Evolutionary conservation across 2,113 vertebrate genomes (phyloP), one percentile per base, ranked within the genome.

Genomic region (Cervus canadensis): DNA sequence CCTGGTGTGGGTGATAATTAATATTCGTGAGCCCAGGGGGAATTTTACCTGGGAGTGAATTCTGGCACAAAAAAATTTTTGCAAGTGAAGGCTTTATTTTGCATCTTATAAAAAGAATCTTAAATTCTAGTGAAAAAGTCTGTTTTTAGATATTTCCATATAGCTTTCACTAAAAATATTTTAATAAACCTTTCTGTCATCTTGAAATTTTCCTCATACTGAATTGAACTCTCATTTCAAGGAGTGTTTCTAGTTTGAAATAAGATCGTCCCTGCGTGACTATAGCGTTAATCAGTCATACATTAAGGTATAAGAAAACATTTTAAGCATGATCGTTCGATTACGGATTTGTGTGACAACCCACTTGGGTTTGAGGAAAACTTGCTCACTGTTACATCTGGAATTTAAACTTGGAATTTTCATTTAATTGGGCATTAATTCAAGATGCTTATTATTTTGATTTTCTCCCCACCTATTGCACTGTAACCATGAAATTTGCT

Each of bases 341-440:
- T 56, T 56, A 54, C 3, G 60, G 87, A 94, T 96, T 89, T 90
- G 12, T 96, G 6, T 86, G 76, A 92, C 81, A 76, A 88, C 3
- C 48, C 43, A 84, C 71, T 57, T 86, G 79, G 74, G 62, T 62
- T 88, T 71, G 36, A 78, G 36, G n/a, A 76, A 90, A 79, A 76
- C 21, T 89, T 95, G 64, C 17, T 91, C 33, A 92, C 33, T 11
- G 26, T 67, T 87, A 57, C 5, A 79, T 87, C 33, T 93, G 86
- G 64, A 95, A 93, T 93, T 78, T 89, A 82, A 92, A 87, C n/a
- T 89, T 85, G 43, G 62, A 94, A 74, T 95, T 94, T 97, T 92
- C 54, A 60, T 87, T 83, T 90, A 92, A 86, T 64, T 94, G 30
- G 54, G n/a, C 52, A 84, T 93, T 78, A 83, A 78, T 76, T 91